Conservation (phyloP, 2,888 invertebrate genomes). For the Amphipyra berbera region DNA sequence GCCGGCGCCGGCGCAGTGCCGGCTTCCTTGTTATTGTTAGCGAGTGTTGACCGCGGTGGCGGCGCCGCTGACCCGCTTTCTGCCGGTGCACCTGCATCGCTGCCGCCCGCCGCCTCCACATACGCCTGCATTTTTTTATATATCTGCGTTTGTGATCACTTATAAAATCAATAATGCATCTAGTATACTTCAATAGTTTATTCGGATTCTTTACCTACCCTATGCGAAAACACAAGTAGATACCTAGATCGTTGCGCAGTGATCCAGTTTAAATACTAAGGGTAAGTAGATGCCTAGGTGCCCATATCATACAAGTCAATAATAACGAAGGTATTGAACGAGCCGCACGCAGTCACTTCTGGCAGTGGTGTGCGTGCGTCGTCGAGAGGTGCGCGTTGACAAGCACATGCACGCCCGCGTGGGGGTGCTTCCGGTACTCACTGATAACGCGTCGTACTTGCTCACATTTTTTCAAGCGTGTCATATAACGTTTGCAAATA, state of each 20-base stretch:
- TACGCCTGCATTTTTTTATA: slow-evolving; percentile 15
- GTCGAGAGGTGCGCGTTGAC: slow-evolving; percentile 7
- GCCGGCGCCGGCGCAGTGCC: slow-evolving; percentile 42
- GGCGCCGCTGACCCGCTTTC: slow-evolving; percentile 64
- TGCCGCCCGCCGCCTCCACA: slow-evolving; percentile 22
- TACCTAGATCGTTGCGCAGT: neutral
- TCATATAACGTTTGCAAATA: slow-evolving; percentile 15
- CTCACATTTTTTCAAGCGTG: slow-evolving; percentile 44
- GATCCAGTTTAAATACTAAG: neutral
- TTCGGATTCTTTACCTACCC: neutral
- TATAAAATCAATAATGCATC: neutral
- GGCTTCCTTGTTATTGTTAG: slow-evolving; percentile 76
- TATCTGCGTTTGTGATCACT: too few species aligned
- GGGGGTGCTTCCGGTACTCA: slow-evolving; percentile 52
- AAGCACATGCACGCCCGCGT: slow-evolving; percentile 41
- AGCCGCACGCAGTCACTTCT: slow-evolving; percentile 18
- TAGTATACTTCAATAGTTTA: neutral
- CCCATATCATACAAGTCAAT: neutral
- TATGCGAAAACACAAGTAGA: neutral
- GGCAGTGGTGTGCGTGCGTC: neutral
- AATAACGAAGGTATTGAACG: slow-evolving; percentile 9
- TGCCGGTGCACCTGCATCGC: slow-evolving; percentile 33
- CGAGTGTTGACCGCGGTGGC: slow-evolving; percentile 74
- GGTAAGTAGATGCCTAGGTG: neutral
- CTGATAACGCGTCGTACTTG: slow-evolving; percentile 51